phyloP scores from a whole-genome alignment of 92 coral and sea anemone species.

The Palythoa caribaeorum region DNA sequence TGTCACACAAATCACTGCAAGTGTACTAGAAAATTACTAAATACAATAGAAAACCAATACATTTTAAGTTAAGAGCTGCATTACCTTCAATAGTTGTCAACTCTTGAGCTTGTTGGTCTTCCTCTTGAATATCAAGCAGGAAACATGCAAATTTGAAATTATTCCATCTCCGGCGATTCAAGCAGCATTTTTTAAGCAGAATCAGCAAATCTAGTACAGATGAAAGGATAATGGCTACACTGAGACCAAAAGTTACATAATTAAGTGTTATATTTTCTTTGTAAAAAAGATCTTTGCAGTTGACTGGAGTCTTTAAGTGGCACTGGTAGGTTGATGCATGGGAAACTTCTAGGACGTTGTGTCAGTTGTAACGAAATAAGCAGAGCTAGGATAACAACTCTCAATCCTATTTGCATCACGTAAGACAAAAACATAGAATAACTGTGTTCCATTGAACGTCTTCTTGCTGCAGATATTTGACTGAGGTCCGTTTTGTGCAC shows the following conservation, averaged over 20 bases:
- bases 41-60: no score
- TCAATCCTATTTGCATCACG: no score
- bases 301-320: not conserved
- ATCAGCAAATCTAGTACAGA: not conserved
- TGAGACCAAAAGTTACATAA: not conserved
- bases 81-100: not conserved
- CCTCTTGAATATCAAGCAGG: constrained; percentile 4
- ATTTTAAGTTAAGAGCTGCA: no score
- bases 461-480: not conserved
- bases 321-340: constrained; percentile 10
- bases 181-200: not conserved
- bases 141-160: constrained; percentile 1
- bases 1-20: no score
- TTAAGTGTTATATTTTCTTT: not conserved
- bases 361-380: not conserved
- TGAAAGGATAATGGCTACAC: not conserved
- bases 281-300: not conserved
- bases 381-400: not conserved
- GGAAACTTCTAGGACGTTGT: not conserved
- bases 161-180: not conserved
- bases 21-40: no score
- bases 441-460: no score
- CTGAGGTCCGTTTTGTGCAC: not conserved
- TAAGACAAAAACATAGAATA: no score
- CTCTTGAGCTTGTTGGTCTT: no score